Percentiles rank a stretch among this genome's conserved stretches.
phyloP scores from a whole-genome alignment of 1,140 invertebrate genomes.

The Aphelenchoides besseyi region DNA sequence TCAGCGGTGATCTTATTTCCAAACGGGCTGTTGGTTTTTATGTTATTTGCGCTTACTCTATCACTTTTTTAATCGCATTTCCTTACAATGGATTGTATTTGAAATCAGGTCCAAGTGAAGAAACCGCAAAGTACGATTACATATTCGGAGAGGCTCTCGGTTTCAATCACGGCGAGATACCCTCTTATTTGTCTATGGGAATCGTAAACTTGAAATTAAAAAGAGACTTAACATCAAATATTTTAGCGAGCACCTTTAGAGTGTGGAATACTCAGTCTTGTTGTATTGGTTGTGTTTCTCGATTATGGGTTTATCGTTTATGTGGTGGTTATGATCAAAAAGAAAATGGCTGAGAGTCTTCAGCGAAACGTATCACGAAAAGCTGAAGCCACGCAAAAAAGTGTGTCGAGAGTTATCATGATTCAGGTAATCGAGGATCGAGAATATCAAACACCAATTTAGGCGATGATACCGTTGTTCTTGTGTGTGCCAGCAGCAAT shows the following conservation, averaged over 20 bases:
- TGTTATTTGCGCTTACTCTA: background rate
- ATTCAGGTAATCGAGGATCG: background rate
- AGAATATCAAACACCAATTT: background rate
- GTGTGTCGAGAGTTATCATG: background rate
- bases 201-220: background rate
- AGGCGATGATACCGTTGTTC: background rate
- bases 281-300: background rate
- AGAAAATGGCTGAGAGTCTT: background rate
- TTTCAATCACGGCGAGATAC: background rate
- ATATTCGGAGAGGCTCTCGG: background rate
- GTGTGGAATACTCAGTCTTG: background rate
- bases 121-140: background rate
- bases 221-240: background rate
- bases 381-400: slow-evolving; percentile 5
- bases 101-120: background rate
- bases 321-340: background rate
- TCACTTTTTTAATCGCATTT: background rate
- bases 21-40: background rate
- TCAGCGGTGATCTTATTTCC: background rate
- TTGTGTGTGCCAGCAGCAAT: background rate
- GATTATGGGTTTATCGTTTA: background rate
- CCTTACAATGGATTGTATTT: background rate
- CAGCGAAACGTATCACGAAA: background rate
- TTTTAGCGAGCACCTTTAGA: slow-evolving; percentile 4
- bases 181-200: slow-evolving; percentile 1